These are phyloP conservation scores for Microcebus tavaratra DNA, from an alignment of 2,113 vertebrate genomes.

Conservation along the genomic window DNA sequence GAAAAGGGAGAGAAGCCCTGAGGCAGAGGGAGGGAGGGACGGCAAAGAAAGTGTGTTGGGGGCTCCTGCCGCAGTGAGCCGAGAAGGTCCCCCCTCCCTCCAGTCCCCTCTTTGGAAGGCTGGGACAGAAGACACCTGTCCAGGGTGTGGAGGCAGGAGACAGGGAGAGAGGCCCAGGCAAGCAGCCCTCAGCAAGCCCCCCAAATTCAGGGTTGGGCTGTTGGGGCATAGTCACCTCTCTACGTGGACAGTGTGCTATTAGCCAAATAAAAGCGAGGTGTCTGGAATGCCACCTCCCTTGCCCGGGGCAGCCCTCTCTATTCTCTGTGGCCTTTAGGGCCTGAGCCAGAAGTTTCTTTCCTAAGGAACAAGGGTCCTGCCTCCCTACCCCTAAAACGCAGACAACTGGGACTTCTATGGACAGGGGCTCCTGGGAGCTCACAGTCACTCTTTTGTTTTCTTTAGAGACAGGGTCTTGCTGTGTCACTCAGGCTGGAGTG, in stretches of 20 bases:
- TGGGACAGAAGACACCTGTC: not conserved
- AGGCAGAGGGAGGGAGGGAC: not conserved
- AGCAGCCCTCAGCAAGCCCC: not conserved
- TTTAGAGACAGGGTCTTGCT: not conserved
- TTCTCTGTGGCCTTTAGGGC: not conserved
- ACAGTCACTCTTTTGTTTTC: not conserved
- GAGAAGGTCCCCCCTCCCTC: not conserved
- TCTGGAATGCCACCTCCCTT: not conserved
- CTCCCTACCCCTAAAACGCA: not conserved
- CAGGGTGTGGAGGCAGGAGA: not conserved
- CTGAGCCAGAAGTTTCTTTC: not conserved
- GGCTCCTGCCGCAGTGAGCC: rapidly evolving
- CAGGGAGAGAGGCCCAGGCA: not conserved
- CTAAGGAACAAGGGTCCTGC: not conserved
- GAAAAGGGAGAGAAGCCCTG: not conserved
- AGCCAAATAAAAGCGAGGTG: not conserved
- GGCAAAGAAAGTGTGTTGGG: not conserved
- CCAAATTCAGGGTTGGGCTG: not conserved
- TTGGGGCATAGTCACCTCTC: not conserved
- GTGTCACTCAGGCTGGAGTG: too few species aligned
- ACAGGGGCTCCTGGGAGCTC: not conserved
- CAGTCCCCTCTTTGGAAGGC: not conserved
- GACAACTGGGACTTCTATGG: not conserved
- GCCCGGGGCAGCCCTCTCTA: not conserved
- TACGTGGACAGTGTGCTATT: not conserved